phyloP scores from a whole-genome alignment of 2,797 vertebrate genomes.

The Gambusia yucatana region DNA sequence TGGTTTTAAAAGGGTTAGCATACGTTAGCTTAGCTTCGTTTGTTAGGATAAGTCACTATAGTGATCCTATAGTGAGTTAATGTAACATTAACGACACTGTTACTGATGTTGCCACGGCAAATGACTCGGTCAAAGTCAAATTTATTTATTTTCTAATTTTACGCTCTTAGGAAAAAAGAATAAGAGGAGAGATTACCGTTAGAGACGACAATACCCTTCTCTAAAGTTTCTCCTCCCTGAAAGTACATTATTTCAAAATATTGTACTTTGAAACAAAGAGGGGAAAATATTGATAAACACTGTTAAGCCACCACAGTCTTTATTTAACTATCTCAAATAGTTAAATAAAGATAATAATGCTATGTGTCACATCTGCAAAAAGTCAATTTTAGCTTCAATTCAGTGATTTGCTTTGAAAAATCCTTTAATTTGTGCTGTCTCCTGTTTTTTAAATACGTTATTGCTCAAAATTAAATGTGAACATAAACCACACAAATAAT shows the following conservation, averaged over 20 bases:
- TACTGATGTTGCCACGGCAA: background rate
- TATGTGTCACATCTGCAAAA: background rate
- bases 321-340: background rate
- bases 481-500: background rate
- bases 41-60: background rate
- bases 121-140: background rate
- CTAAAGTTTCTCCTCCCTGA: background rate
- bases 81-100: background rate
- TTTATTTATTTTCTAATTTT: background rate
- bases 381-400: background rate
- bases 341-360: background rate
- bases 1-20: constrained; percentile 24
- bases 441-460: background rate
- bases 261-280: background rate
- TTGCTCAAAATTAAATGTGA: background rate
- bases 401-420: background rate
- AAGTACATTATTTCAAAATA: background rate
- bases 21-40: constrained; percentile 30
- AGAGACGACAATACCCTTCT: background rate
- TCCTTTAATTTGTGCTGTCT: background rate
- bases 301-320: background rate
- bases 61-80: too few relatives aligned
- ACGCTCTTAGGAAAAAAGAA: background rate
- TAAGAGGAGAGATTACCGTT: background rate
- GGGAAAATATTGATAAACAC: background rate